Conservation (phyloP, 2,797 vertebrate genomes). For the Falco naumanni region DNA sequence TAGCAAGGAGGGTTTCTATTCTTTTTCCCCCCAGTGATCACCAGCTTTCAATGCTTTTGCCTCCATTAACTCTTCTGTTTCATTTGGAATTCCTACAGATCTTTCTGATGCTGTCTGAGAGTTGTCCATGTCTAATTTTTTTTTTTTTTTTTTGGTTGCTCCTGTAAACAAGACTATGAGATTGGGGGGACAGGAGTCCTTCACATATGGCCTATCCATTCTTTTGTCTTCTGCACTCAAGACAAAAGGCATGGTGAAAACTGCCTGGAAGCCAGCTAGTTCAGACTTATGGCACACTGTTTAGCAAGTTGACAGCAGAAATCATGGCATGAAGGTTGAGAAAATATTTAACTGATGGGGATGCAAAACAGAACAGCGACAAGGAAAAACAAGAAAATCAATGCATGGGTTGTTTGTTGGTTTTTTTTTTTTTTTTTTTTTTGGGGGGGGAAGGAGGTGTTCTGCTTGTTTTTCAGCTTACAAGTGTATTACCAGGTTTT, state of each 20-base stretch:
- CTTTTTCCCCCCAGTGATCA: background rate
- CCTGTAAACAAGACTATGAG: background rate
- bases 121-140: background rate
- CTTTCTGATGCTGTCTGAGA: background rate
- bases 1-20: background rate
- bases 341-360: background rate
- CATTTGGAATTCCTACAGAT: background rate
- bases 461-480: background rate
- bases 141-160: background rate
- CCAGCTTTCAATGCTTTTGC: background rate
- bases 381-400: background rate
- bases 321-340: background rate
- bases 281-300: background rate
- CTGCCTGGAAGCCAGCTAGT: background rate
- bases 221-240: background rate
- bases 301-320: background rate
- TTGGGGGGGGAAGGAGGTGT: background rate
- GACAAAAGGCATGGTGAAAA: background rate
- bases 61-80: background rate
- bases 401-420: background rate
- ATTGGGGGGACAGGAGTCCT: background rate
- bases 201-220: background rate
- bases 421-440: background rate
- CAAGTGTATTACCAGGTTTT: background rate
- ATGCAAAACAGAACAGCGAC: background rate